Evolutionary conservation across 1,140 invertebrate genomes (phyloP).

Genomic region (Drosophila micromelanica): DNA sequence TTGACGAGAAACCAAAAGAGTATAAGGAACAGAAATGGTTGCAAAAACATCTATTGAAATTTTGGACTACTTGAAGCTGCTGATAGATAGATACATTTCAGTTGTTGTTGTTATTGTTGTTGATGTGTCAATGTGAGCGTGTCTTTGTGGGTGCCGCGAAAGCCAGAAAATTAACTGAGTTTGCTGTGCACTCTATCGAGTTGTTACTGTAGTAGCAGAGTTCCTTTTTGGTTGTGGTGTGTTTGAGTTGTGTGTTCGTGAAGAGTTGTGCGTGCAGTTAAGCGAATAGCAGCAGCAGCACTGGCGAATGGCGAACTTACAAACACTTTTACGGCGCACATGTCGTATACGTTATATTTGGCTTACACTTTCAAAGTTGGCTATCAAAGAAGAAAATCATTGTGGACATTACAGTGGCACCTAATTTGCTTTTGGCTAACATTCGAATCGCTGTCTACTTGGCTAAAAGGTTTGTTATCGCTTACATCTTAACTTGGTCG

Average conservation of each 20-base stretch:
- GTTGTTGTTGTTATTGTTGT: slow-evolving; percentile 22
- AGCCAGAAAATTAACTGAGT: slow-evolving; percentile 60
- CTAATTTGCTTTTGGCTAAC: slow-evolving; percentile 61
- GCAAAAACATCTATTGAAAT: slow-evolving; percentile 45
- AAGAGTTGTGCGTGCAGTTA: slow-evolving; percentile 61
- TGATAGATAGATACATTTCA: background rate
- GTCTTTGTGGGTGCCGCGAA: slow-evolving; percentile 58
- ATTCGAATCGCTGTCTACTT: slow-evolving; percentile 69
- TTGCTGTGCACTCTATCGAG: slow-evolving; percentile 69
- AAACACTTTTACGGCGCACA: slow-evolving; percentile 64
- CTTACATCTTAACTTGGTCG: slow-evolving; percentile 32
- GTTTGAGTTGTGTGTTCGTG: slow-evolving; percentile 22
- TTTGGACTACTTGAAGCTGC: slow-evolving; percentile 46
- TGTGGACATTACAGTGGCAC: slow-evolving; percentile 34
- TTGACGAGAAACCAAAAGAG: slow-evolving; percentile 1
- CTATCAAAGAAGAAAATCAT: slow-evolving; percentile 49
- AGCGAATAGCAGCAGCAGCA: slow-evolving; percentile 54
- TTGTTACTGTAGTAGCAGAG: slow-evolving; percentile 55
- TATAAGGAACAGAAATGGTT: slow-evolving; percentile 17
- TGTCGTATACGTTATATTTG: slow-evolving; percentile 77
- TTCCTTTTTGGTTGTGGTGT: slow-evolving; percentile 46
- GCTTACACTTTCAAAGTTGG: slow-evolving; percentile 72
- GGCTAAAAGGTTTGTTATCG: slow-evolving; percentile 47
- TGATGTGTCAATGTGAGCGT: slow-evolving; percentile 40
- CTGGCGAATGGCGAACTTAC: slow-evolving; percentile 62